A percentile compares a stretch with the other conserved stretches of the same genome.
phyloP scores from a whole-genome alignment of 2,113 vertebrate genomes.

The Fregata magnificens region DNA sequence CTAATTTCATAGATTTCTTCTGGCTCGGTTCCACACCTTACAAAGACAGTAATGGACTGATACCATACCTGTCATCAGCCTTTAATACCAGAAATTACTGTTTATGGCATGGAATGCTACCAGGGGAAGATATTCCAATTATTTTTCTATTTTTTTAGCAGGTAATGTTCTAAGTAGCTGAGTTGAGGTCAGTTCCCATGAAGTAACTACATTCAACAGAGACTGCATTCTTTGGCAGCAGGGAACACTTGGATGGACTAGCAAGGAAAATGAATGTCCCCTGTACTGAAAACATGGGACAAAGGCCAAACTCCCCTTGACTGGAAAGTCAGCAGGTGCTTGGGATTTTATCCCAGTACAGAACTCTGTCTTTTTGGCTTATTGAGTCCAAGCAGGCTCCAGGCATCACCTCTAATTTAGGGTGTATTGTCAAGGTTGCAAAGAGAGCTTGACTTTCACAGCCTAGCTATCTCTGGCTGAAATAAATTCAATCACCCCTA shows the following conservation, averaged over 20 bases:
- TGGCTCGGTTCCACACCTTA: neutral
- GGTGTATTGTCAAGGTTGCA: neutral
- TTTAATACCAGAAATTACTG: neutral
- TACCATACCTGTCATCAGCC: neutral
- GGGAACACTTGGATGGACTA: neutral
- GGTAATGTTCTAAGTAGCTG: neutral
- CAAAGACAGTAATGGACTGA: neutral
- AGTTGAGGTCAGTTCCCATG: neutral
- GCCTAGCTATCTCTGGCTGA: neutral
- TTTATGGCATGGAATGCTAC: neutral
- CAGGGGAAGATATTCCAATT: neutral
- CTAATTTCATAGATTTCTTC: neutral
- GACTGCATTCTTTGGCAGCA: neutral
- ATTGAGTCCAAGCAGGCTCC: neutral
- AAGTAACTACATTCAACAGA: neutral
- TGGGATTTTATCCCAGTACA: neutral
- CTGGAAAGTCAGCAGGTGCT: neutral
- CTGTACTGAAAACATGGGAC: neutral
- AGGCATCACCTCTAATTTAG: neutral
- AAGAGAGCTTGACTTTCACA: neutral
- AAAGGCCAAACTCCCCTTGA: neutral
- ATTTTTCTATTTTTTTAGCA: neutral
- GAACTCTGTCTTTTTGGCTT: neutral
- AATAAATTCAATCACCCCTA: neutral
- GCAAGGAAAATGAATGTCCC: neutral